A percentile compares a stretch with the other conserved stretches of the same genome.
These are phyloP conservation scores for Oryctes rhinoceros DNA, from an alignment of 1,140 invertebrate species.

Conservation along the genomic window DNA sequence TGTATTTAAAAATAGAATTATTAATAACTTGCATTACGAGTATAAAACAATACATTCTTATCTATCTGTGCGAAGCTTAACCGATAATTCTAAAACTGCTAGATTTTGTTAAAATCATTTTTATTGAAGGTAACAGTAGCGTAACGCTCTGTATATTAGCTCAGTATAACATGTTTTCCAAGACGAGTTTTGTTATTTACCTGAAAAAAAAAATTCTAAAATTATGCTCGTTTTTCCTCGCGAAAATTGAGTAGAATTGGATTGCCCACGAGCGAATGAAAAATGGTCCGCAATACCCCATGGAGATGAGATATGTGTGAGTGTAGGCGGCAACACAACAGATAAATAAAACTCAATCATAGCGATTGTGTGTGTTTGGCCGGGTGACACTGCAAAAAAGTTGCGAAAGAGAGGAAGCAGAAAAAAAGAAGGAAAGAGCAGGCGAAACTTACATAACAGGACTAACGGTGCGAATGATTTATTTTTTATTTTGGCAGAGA, in stretches of 20 bases:
- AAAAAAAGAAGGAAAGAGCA: conserved; percentile 6
- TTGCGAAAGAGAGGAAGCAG: background rate
- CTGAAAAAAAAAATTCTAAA: background rate
- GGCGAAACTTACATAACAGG: conserved; percentile 14
- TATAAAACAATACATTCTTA: too few species aligned
- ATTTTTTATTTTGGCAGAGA: conserved; percentile 29
- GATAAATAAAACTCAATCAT: conserved; percentile 34
- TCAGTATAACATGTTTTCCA: background rate
- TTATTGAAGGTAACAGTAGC: too few species aligned
- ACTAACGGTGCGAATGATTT: conserved; percentile 33
- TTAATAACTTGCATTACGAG: too few species aligned
- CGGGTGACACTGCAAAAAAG: conserved; percentile 19
- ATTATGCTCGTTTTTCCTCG: background rate
- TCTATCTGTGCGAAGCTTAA: too few species aligned
- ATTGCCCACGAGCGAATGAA: conserved; percentile 11
- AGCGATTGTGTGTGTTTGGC: conserved; percentile 25
- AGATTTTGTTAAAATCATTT: too few species aligned
- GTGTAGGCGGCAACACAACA: conserved; percentile 26
- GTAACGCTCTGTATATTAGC: too few species aligned
- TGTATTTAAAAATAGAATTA: too few species aligned
- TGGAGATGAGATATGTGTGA: conserved; percentile 29
- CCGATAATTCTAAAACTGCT: too few species aligned
- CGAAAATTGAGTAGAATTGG: conserved; percentile 5
- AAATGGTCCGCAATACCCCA: conserved; percentile 4
- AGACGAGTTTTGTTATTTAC: background rate